phyloP scores from a whole-genome alignment of 2,888 invertebrate genomes.

The Boloria euphrosyne region DNA sequence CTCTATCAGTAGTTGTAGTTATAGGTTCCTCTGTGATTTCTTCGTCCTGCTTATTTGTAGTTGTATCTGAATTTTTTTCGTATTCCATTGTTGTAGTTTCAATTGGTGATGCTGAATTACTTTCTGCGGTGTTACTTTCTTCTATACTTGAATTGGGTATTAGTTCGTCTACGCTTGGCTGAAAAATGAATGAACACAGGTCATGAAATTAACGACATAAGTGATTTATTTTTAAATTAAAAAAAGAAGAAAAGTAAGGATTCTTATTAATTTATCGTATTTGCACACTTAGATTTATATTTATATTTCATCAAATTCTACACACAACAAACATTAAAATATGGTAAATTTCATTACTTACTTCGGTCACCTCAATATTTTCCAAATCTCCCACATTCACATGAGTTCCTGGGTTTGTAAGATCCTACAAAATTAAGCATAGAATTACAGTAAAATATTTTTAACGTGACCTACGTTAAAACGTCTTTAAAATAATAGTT shows the following conservation, averaged over 20 bases:
- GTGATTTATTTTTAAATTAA: too few species aligned
- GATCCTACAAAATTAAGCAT: not conserved
- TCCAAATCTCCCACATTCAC: slow-evolving; percentile 4
- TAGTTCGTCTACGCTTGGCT: not conserved
- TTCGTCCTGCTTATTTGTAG: not conserved
- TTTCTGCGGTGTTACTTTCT: not conserved
- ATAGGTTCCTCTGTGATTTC: not conserved
- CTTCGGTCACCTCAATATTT: not conserved
- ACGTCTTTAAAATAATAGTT: too few species aligned
- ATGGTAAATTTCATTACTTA: slow-evolving; percentile 5
- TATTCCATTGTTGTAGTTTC: not conserved
- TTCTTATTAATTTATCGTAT: too few species aligned
- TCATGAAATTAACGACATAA: too few species aligned
- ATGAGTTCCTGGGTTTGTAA: not conserved
- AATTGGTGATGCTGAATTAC: not conserved
- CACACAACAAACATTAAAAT: too few species aligned
- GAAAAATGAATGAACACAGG: not conserved
- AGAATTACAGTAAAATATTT: not conserved
- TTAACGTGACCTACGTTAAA: not conserved
- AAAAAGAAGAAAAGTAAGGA: too few species aligned
- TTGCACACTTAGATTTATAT: too few species aligned
- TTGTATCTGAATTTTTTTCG: not conserved
- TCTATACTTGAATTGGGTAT: not conserved
- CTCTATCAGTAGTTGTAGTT: not conserved
- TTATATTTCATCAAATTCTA: too few species aligned